These are phyloP conservation scores for Elymnias hypermnestra DNA, from an alignment of 1,140 invertebrate genomes.

Conservation along the genomic window DNA sequence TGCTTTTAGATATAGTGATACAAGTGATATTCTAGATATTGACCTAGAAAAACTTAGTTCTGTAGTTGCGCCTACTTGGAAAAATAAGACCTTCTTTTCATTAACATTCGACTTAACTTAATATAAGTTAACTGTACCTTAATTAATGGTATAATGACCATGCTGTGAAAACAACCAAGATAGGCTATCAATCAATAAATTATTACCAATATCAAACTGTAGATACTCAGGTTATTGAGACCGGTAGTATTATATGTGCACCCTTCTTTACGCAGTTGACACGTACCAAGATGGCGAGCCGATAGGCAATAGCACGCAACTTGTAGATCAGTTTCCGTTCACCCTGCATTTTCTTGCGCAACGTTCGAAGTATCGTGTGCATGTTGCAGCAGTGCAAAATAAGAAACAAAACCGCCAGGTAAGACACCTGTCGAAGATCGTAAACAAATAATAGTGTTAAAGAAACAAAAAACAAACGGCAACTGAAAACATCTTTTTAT, in stretches of 20 bases:
- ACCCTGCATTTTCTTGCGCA: constrained; percentile 91
- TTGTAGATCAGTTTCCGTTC: constrained; percentile 74
- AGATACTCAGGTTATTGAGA: too few relatives aligned
- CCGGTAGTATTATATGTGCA: not conserved
- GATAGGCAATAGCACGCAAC: constrained; percentile 67
- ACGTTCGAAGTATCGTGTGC: constrained; percentile 86
- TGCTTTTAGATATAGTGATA: too few relatives aligned
- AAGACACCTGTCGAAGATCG: constrained; percentile 73
- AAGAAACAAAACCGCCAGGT: constrained; percentile 89
- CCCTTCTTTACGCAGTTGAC: constrained; percentile 1
- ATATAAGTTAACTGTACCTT: too few relatives aligned
- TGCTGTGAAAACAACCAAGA: too few relatives aligned
- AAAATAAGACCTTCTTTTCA: too few relatives aligned
- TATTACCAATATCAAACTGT: too few relatives aligned
- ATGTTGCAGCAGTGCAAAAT: constrained; percentile 92
- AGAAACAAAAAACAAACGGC: constrained; percentile 26
- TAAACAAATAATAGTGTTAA: constrained; percentile 52
- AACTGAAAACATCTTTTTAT: constrained; percentile 24
- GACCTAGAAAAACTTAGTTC: too few relatives aligned
- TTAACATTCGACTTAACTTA: too few relatives aligned
- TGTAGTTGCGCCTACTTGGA: too few relatives aligned
- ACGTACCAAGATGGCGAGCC: constrained; percentile 67
- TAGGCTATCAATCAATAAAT: too few relatives aligned
- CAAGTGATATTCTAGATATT: too few relatives aligned
- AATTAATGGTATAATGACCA: too few relatives aligned